phyloP scores from a whole-genome alignment of 2,113 vertebrate genomes.

The Willisornis vidua region DNA sequence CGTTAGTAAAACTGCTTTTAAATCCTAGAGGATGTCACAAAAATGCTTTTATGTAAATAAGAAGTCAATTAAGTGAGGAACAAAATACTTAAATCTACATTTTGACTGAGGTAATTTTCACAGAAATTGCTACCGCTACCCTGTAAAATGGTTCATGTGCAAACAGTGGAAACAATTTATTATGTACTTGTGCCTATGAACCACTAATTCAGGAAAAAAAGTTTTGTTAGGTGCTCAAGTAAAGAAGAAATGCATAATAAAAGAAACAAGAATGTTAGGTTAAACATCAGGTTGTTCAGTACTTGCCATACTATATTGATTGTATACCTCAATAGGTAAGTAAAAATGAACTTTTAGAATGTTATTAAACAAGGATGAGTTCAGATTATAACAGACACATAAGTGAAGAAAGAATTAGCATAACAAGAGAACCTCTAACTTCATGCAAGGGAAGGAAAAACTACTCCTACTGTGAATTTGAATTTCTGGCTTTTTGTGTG shows the following conservation, averaged over 20 bases:
- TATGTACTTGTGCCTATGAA: not conserved
- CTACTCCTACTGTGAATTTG: not conserved
- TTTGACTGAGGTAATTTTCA: not conserved
- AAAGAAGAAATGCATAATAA: not conserved
- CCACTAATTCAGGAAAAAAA: not conserved
- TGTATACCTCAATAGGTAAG: not conserved
- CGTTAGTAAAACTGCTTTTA: not conserved
- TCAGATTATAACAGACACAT: fast-evolving
- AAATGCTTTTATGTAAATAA: not conserved
- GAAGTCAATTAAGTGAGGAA: not conserved
- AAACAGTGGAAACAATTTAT: not conserved
- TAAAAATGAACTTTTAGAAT: not conserved
- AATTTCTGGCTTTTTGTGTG: not conserved
- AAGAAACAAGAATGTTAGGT: not conserved
- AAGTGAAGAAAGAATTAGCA: not conserved
- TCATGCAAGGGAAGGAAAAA: not conserved
- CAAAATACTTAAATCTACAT: not conserved
- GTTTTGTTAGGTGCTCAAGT: not conserved
- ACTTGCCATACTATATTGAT: not conserved
- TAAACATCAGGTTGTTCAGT: not conserved
- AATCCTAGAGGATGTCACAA: not conserved
- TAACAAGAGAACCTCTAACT: not conserved
- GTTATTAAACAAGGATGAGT: not conserved
- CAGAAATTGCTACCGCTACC: not conserved
- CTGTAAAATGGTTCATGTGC: not conserved